Percentiles rank a stretch among this genome's conserved stretches.
These are phyloP conservation scores for Orussus abietinus DNA, from an alignment of 1,140 invertebrate genomes.

Conservation along the genomic window DNA sequence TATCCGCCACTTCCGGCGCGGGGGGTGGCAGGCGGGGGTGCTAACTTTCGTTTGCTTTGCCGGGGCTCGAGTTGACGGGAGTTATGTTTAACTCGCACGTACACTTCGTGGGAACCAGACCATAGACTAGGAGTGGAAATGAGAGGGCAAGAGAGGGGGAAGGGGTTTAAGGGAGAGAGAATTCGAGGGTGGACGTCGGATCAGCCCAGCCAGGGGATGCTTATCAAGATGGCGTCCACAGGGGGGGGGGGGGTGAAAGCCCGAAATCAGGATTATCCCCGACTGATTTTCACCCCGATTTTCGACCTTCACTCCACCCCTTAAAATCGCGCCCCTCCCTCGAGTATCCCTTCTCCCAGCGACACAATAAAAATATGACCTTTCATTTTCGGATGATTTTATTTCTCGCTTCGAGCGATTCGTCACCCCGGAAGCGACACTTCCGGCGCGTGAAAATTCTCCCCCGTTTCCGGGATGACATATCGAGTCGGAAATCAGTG, in stretches of 20 bases:
- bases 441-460: no score
- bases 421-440: no score
- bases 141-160: not conserved
- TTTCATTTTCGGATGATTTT: no score
- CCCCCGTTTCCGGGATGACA: no score
- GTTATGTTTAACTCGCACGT: constrained; percentile 26
- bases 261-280: constrained; percentile 24
- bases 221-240: constrained; percentile 2
- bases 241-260: constrained; percentile 11
- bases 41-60: constrained; percentile 27
- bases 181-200: not conserved
- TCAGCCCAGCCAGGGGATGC: not conserved
- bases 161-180: constrained; percentile 1
- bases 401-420: no score
- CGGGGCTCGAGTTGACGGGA: constrained; percentile 20
- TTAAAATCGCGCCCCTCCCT: no score
- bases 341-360: no score
- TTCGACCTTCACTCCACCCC: no score
- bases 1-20: constrained; percentile 16
- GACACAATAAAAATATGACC: no score
- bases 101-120: constrained; percentile 8
- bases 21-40: constrained; percentile 11
- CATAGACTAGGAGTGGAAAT: not conserved
- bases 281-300: no score
- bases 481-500: no score